phyloP scores from a whole-genome alignment of 2,888 invertebrate genomes.

The Melikaiella ostensackeni region DNA sequence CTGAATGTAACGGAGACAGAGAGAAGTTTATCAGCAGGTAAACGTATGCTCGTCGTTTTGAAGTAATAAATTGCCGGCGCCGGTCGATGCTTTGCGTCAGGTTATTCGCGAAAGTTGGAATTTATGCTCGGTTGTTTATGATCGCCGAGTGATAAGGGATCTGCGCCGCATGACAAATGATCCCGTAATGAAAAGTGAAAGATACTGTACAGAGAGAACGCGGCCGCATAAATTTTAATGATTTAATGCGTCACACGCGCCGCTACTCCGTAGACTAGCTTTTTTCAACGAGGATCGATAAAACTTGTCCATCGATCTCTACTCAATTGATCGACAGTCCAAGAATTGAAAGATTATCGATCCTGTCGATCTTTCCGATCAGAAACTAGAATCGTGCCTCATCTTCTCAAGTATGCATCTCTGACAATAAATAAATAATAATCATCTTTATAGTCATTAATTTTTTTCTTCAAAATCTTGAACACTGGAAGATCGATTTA shows the following conservation, averaged over 20 bases:
- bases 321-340: constrained; percentile 19
- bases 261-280: constrained; percentile 45
- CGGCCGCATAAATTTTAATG: constrained; percentile 77
- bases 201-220: constrained; percentile 72
- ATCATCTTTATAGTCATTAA: no score
- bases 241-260: constrained; percentile 74
- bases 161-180: constrained; percentile 76
- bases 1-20: constrained; percentile 56
- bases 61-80: constrained; percentile 73
- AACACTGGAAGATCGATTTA: no score
- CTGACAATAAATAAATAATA: not conserved
- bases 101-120: constrained; percentile 77
- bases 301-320: constrained; percentile 60
- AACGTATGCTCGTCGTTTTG: constrained; percentile 69
- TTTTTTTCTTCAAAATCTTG: no score
- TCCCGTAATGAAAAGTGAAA: constrained; percentile 78
- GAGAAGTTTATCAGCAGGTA: constrained; percentile 67
- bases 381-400: not conserved
- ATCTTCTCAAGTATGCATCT: not conserved
- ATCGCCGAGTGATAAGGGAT: constrained; percentile 77
- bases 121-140: constrained; percentile 77
- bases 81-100: constrained; percentile 74
- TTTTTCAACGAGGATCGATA: constrained; percentile 63
- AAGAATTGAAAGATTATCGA: not conserved
- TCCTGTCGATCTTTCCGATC: not conserved